Percentiles rank a stretch among this genome's conserved stretches.
Evolutionary conservation across 2,797 vertebrate species (phyloP).

Genomic region (Hippopotamyrus pictus): DNA sequence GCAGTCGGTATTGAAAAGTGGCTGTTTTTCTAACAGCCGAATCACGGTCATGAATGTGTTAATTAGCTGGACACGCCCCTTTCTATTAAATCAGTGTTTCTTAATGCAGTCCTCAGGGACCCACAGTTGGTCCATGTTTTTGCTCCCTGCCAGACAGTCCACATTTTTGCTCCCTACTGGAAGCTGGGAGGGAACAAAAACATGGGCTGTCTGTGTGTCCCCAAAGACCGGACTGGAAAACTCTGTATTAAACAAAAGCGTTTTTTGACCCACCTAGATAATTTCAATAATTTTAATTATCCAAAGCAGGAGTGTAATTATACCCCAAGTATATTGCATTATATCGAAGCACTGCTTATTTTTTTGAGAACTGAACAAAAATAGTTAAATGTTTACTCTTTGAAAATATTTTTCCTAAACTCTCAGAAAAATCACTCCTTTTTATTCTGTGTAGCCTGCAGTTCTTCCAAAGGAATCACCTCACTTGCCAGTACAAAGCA

Average conservation of each 20-base stretch:
- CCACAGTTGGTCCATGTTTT: background rate
- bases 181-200: background rate
- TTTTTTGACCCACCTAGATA: slow-evolving; percentile 16
- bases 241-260: background rate
- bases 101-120: background rate
- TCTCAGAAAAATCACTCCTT: background rate
- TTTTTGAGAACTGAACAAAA: background rate
- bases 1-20: slow-evolving; percentile 48
- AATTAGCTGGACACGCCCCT: slow-evolving; percentile 32
- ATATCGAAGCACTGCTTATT: background rate
- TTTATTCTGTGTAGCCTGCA: background rate
- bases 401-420: background rate
- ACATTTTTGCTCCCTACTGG: background rate
- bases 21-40: slow-evolving; percentile 19
- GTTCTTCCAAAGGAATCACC: background rate
- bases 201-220: background rate
- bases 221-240: background rate
- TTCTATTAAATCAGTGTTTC: slow-evolving; percentile 26
- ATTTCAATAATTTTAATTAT: background rate
- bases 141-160: background rate
- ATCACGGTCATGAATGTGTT: slow-evolving; percentile 31
- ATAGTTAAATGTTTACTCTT: background rate
- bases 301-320: background rate
- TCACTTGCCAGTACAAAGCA: background rate
- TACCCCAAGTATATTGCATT: background rate